Conservation (phyloP, 2,797 vertebrate genomes). For the Aeoliscus strigatus region DNA sequence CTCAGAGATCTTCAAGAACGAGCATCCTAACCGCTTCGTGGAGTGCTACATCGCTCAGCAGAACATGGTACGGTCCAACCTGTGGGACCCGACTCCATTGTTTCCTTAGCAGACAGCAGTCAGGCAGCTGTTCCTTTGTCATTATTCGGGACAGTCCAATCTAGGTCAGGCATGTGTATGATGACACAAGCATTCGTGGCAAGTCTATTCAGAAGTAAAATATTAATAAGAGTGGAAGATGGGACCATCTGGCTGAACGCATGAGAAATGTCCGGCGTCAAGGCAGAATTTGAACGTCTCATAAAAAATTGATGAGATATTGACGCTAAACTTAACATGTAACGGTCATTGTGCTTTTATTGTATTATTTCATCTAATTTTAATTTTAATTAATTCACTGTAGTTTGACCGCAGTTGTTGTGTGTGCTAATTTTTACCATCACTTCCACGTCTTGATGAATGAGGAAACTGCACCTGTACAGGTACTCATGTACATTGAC, state of each 20-base stretch:
- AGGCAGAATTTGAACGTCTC: neutral
- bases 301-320: neutral
- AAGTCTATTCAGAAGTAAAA: conserved; percentile 64
- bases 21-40: conserved; percentile 87
- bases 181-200: conserved; percentile 56
- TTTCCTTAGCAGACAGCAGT: conserved; percentile 13
- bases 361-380: neutral
- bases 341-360: neutral
- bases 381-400: no score
- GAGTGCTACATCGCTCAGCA: conserved; percentile 97
- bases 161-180: conserved; percentile 64
- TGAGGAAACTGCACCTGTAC: conserved; percentile 21
- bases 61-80: conserved; percentile 90
- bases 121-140: neutral
- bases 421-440: no score
- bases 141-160: conserved; percentile 38
- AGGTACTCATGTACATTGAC: no score
- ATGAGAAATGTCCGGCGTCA: conserved; percentile 38
- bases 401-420: no score
- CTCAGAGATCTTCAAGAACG: conserved; percentile 91
- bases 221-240: conserved; percentile 62
- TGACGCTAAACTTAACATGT: neutral
- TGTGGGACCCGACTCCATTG: conserved; percentile 18
- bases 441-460: no score
- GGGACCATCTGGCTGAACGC: conserved; percentile 56